Evolutionary conservation across 2,113 vertebrate species (phyloP), one percentile per base, ranked within the genome.

Genomic region (Phylloscopus trochiloides): DNA sequence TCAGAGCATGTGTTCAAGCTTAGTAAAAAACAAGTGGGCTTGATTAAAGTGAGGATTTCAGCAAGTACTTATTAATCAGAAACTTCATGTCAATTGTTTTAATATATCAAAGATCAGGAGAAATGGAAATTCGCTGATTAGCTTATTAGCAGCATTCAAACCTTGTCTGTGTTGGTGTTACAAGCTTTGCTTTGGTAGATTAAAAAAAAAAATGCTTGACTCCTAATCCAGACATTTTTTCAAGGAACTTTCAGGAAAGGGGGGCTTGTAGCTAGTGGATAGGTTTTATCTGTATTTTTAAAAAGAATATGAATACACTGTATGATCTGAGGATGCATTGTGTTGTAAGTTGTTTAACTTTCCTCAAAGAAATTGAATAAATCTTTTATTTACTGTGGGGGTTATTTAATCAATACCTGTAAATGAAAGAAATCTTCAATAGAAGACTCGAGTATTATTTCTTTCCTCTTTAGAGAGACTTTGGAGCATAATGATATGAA

Each of bases 1-100:
- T 77, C 38, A 84, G 51, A 72, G 42, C 62, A 24, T 78, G 91
- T 78, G 40, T 57, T 92, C 52, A 67, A 86, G 31, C 48, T 74
- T 59, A 45, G 28, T 55, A 36, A 62, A 68, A 54, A 80, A 80
- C 31, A 90, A 93, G 22, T 50, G n/a, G 38, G 8, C 51, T 88
- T 96, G 91, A 84, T 94, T 94, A 86, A 88, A 92, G 22, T 32
- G 38, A 86, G n/a, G 52, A 40, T 78, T 86, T 77, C 62, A 83
- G 14, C 47, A 65, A 86, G 89, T 78, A 36, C 29, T 84, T 63
- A 50, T 86, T 62, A 92, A 86, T 84, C 72, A 91, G 61, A 72
- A 95, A 61, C 28, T 42, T 90, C 25, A 34, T n/a, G 10, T 72
- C 70, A 81, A 17, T 91, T 71, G 80, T 91, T 94, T 76, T 48